Base-by-base conservation (phyloP, 1,140 invertebrate genomes). In the Hyles euphorbiae region DNA sequence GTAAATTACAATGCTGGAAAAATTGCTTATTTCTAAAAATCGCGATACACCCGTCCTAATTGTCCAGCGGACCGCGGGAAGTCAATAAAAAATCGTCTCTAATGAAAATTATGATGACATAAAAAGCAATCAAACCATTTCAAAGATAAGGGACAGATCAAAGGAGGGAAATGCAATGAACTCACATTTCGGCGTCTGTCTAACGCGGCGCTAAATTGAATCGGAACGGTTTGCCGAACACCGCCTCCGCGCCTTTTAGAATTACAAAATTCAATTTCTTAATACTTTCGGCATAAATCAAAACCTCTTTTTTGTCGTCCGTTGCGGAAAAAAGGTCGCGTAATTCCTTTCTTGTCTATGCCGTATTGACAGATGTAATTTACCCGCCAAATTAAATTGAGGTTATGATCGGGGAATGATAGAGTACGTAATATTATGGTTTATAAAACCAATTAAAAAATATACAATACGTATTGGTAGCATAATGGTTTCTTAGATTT, bases 181-280 rank as follows among this genome's bases (percentile, higher is more conserved):
- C 72, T 68, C 59, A 65, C 68, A 68, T 73, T 68, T 70, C 60
- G 61, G 33, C 52, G 47, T 51, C 50, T 22, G 51, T 47, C 70
- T 61, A 76, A 78, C 62, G 66, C 70, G 64, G 69, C 79, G 76
- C 57, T 50, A 83, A 83, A 83, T 83, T 72, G 76, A 79, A 81
- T 81, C 68, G 63, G 53, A 57, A 70, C 71, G 72, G 49, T 72
- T 67, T 58, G 53, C 44, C 54, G 72, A 61, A 63, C 67, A 53
- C 58, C 49, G 44, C 48, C 48, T 48, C 7, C 47, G 49, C 36
- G 9, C 62, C 63, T 70, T 73, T 74, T 66, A 63, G 73, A 74
- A 63, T 72, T 72, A 64, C 58, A 68, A 77, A 77, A 77, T 78
- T 81, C 70, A 72, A 81, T 81, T 79, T 76, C 68, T 69, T 68